Evolutionary conservation across 2,888 invertebrate genomes (phyloP), one percentile per base, ranked within the genome.

Genomic region (Tetropium fuscum): DNA sequence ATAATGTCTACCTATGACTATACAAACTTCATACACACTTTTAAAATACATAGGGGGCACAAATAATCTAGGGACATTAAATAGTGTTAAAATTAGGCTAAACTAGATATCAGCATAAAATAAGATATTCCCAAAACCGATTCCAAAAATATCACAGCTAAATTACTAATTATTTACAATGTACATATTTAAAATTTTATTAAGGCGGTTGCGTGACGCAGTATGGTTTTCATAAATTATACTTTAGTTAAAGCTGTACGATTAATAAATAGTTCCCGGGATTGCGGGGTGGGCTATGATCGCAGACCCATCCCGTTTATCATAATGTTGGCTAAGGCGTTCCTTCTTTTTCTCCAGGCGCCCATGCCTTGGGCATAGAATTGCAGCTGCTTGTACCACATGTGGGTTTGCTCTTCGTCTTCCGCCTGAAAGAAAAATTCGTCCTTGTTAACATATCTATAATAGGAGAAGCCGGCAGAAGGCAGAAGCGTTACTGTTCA

Each of bases 311-410:
- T 90, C 47, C 94, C 93, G 79, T 94, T 95, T 77, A 97, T 95
- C 95, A 97, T 97, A 70, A 97, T 97, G 79, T 97, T 97, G n/a
- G 97, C 95, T 73, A 97, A 84, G 3, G 96, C 97, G 76, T 95
- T 95, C 27, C 97, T 87, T 64, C 97, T 86, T 79, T 92, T 91
- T 49, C 97, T 87, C 97, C 97, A 97, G 4, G 93, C 89, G 58
- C 97, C 97, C 70, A 97, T 90, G 58, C 95, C 94, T 79, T 94
- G 93, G 16, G 95, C 93, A 80, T 96, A 95, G 76, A 91, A 93
- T 79, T 96, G 95, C 51, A 97, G 83, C 74, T 94, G 93, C 13
- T 91, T 88, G 81, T 95, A 93, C 97, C 97, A 97, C 20, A 90
- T 88, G 70, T 91, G 90, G 0, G 96, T 96, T 70, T 93, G 89